Base-by-base conservation (phyloP, 2,113 vertebrate genomes). In the Erinaceus europaeus region DNA sequence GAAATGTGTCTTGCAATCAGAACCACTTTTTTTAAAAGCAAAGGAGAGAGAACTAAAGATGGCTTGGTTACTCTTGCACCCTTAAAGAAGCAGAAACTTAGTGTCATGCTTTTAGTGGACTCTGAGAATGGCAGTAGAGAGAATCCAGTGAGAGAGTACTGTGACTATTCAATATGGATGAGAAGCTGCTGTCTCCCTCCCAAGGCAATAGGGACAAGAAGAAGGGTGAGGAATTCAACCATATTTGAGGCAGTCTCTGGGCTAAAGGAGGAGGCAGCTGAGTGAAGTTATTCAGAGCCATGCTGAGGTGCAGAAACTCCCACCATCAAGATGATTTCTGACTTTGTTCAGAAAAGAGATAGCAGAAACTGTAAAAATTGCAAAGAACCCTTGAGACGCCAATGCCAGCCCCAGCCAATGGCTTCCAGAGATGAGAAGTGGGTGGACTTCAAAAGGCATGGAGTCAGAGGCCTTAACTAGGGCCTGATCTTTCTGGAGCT, bases 401-500 rank as follows among this genome's bases (percentile, higher is more conserved):
- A 76, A 50, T 91, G 88, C 87, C 79, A 82, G 87, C 50, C 71
- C 65, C 78, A 34, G 81, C 89, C 69, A 89, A 87, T 61, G 55
- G 79, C 71, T 93, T 84, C 87, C 82, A 89, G 80, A 79, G 88
- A 93, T 71, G 91, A 83, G 48, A 65, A 90, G 94, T 94, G 95
- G 95, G 94, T 94, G 94, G 95, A 85, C 90, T 94, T 89, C 84
- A 84, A 94, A 88, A 91, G 73, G 82, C 85, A 92, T 85, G 92
- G 83, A 94, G 93, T 95, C 86, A 42, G 85, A 83, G 72, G n/a
- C n/a, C 74, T 92, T 94, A 94, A 94, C 91, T 95, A 94, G 94
- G 93, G 94, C 94, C 75, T 94, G 94, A 93, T 94, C 95, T 94
- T 94, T 94, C 82, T 93, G 90, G 81, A 93, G 90, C 82, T 86